A percentile compares a stretch with the other conserved stretches of the same genome.
phyloP scores from a whole-genome alignment of 2,888 invertebrate genomes.

The Nemotelus nigrinus region DNA sequence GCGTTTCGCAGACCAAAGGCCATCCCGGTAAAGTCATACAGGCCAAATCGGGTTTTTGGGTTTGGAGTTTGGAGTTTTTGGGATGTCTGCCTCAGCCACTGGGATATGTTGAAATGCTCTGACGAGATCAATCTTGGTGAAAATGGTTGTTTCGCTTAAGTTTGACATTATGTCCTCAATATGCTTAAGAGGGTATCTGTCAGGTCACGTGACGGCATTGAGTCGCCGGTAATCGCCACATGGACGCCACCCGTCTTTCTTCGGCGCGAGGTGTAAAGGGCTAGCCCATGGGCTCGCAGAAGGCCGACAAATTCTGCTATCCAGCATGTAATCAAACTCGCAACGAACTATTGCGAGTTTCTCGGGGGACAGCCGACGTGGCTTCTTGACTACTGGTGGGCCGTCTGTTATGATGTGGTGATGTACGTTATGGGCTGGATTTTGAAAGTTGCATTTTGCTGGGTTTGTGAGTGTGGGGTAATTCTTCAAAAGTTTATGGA shows the following conservation, averaged over 20 bases:
- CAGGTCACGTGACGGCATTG: neutral
- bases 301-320: constrained; percentile 60
- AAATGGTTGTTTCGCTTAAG: neutral
- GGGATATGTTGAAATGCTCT: constrained; percentile 15
- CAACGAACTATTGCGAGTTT: neutral
- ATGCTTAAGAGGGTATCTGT: constrained; percentile 19
- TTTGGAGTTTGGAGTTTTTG: too few relatives aligned
- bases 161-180: constrained; percentile 30
- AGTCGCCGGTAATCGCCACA: neutral
- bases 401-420: constrained; percentile 31
- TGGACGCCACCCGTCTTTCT: constrained; percentile 51
- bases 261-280: constrained; percentile 56
- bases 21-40: neutral
- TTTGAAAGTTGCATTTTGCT: neutral
- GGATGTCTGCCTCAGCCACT: constrained; percentile 8
- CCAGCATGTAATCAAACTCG: constrained; percentile 21
- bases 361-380: constrained; percentile 54
- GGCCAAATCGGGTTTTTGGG: neutral
- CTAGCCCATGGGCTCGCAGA: constrained; percentile 60
- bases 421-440: neutral
- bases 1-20: neutral
- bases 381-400: neutral
- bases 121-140: neutral
- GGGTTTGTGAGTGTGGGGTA: neutral
- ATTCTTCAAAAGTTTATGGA: neutral